Base-by-base conservation (phyloP, 2,797 vertebrate genomes). In the Muscicapa comitata region DNA sequence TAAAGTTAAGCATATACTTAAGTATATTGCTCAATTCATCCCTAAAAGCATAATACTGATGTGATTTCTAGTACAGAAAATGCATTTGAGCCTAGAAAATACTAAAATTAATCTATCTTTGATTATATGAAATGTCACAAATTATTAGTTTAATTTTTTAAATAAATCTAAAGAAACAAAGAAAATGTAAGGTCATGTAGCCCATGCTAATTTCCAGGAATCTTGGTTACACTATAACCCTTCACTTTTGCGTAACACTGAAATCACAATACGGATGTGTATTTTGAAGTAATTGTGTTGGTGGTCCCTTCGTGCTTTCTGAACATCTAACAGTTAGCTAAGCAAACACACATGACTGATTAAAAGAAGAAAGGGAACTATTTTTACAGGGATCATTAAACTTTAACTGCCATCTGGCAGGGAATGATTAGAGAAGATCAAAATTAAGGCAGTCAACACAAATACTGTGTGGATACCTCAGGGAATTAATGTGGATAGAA, bases 391-490 rank as follows among this genome's bases (percentile, higher is more conserved):
- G 96, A 84, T 96, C 97, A 97, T 98, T 98, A 98, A 98, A 98
- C 93, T 98, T 98, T 98, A 98, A 98, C 97, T 97, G 96, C 98
- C 98, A 98, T 98, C 98, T 98, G 98, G 98, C 96, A 97, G 94
- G 93, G 98, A 97, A 97, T 98, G 98, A 98, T 98, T 98, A 98
- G 97, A 98, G 97, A 97, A 98, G 97, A 98, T 97, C 97, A 98
- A 98, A 98, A 98, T 98, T 98, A 98, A 98, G 95, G 98, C 97
- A 98, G 97, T 98, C 98, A 98, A 98, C 98, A 97, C 98, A 98
- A 98, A 98, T 95, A 97, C 97, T 96, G 94, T 97, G 96, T 88
- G 92, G 96, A 96, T 97, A 98, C 98, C 98, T 97, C 94, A 91
- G 97, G 97, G 98, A 98, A 98, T 97, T 97, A 97, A 96, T 95